phyloP scores from a whole-genome alignment of 2,797 vertebrate genomes.

The Smutsia temminckii region DNA sequence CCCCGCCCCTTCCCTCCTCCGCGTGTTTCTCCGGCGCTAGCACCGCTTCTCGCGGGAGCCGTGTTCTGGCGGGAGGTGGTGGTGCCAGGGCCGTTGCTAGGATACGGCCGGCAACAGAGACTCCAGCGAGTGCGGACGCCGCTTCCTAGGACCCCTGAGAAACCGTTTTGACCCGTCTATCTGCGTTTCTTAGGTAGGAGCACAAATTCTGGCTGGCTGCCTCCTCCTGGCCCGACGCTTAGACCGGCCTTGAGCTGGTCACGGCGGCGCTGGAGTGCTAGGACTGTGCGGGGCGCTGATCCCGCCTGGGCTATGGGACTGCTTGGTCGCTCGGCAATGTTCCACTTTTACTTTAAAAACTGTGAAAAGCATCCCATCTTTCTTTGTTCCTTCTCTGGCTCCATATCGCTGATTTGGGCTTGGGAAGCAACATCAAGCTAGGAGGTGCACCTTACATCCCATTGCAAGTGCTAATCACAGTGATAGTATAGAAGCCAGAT shows the following conservation, averaged over 20 bases:
- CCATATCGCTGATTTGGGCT: neutral
- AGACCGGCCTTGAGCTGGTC: neutral
- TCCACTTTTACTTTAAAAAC: neutral
- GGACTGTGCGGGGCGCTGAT: neutral
- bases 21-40: accelerated
- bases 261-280: neutral
- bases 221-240: neutral
- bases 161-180: neutral
- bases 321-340: neutral
- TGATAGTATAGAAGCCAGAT: neutral
- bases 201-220: neutral
- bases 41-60: neutral
- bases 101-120: neutral
- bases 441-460: neutral
- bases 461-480: neutral
- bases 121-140: accelerated
- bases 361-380: neutral
- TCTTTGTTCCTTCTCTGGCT: neutral
- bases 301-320: neutral
- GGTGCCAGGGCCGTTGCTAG: slow-evolving; percentile 61
- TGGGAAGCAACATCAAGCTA: neutral
- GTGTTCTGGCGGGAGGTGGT: neutral
- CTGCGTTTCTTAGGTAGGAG: slow-evolving; percentile 16
- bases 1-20: accelerated
- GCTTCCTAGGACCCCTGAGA: accelerated